Evolutionary conservation across 1,140 invertebrate genomes (phyloP), one percentile per base, ranked within the genome.

Genomic region (Drosophila pruinosa): DNA sequence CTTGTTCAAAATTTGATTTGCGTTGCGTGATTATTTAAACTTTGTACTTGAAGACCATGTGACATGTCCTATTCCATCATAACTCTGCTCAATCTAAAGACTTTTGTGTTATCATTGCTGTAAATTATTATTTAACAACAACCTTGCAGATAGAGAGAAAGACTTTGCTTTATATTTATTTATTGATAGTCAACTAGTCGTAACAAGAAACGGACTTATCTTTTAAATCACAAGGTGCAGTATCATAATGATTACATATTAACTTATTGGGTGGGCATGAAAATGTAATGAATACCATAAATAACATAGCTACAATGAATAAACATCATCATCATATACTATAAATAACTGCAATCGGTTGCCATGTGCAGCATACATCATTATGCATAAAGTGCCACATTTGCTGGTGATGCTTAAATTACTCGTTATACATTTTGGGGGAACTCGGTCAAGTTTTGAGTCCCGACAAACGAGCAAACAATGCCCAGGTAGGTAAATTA

Each of bases 181-280:
- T 38, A 72, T 41, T 71, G n/a, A 53, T 43, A 56, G 26, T 19
- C 22, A 43, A 45, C 15, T 24, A 15, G 22, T 15, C 12, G 8
- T 17, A 26, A 31, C 38, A 43, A 12, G 38, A 10, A 56, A 19
- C 17, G 0, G 17, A 43, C 22, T 47, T 48, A 59, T 36, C 28
- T 48, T 48, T 54, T 38, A 76, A 62, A 75, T 65, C 48, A 63
- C 75, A 67, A 41, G 54, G 58, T 75, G 59, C 72, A 41, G 28
- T 36, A 21, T 47, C 59, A 56, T 36, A 52, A 57, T 50, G 59
- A 53, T 14, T 53, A 36, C 31, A 53, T 12, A 28, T 17, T 50
- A 58, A 45, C 56, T 58, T 58, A 58, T 22, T 34, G 41, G 24
- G 3, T 26, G 22, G 22, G 22, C 2, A 31, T 43, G 15, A 14